Conservation (phyloP, 1,140 invertebrate species). For the Ephestia elutella region DNA sequence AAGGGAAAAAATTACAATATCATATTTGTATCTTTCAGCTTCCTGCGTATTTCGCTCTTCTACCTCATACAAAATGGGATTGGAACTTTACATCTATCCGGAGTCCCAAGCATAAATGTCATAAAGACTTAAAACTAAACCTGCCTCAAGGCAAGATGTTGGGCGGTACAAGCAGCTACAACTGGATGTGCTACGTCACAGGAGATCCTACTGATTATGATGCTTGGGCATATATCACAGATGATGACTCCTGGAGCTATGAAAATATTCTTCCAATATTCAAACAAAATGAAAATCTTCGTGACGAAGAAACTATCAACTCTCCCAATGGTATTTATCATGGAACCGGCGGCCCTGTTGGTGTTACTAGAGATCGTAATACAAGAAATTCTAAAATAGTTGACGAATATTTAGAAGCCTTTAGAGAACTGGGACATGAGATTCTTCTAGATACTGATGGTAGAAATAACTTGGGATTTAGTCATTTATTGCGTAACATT, state of each 20-base stretch:
- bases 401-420: slow-evolving; percentile 20
- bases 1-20: too few relatives aligned
- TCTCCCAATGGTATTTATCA: slow-evolving; percentile 12
- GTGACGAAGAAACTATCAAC: slow-evolving; percentile 9
- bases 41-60: too few relatives aligned
- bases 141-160: slow-evolving; percentile 60
- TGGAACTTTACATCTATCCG: slow-evolving; percentile 12
- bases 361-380: slow-evolving; percentile 9
- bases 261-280: slow-evolving; percentile 32
- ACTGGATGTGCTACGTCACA: slow-evolving; percentile 85
- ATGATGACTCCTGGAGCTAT: slow-evolving; percentile 78
- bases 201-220: slow-evolving; percentile 83
- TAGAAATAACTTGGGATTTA: slow-evolving; percentile 78
- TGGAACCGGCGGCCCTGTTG: slow-evolving; percentile 13
- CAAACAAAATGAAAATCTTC: slow-evolving; percentile 20
- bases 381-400: not conserved
- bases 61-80: slow-evolving; percentile 5
- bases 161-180: slow-evolving; percentile 81
- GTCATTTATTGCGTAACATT: slow-evolving; percentile 79
- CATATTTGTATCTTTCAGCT: too few relatives aligned
- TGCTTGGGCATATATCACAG: slow-evolving; percentile 75
- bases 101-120: not conserved
- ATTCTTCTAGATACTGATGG: slow-evolving; percentile 78
- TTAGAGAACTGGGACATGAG: slow-evolving; percentile 19
- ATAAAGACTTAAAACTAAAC: not conserved